Evolutionary conservation across 30 jellyfish, hydroid and myxozoan species (phyloP).

Genomic region (Aurelia aurita complex sp. Pacific): DNA sequence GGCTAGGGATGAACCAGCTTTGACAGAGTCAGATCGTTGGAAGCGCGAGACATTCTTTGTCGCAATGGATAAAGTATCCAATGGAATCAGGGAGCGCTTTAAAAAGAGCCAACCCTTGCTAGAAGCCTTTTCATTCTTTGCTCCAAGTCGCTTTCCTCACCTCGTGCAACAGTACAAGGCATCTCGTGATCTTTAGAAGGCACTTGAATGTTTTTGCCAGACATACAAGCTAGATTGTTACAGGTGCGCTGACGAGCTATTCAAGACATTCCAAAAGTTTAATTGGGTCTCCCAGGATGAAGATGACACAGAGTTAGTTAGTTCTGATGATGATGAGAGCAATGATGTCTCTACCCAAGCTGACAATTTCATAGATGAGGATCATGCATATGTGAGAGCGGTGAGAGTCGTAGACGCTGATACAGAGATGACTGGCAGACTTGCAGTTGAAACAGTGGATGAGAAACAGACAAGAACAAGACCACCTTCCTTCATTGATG

Average conservation of each 20-base stretch:
- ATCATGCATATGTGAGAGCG: constrained; percentile 18
- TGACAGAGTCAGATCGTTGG: constrained; percentile 35
- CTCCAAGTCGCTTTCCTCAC: constrained; percentile 44
- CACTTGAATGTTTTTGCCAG: constrained; percentile 14
- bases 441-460: constrained; percentile 21
- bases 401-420: constrained; percentile 19
- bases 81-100: constrained; percentile 52
- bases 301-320: constrained; percentile 3
- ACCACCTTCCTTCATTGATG: constrained; percentile 44
- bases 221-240: constrained; percentile 32
- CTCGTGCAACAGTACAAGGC: constrained; percentile 27
- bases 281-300: not conserved
- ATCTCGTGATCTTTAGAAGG: not conserved
- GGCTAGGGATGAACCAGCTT: constrained; percentile 38
- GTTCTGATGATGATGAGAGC: constrained; percentile 16
- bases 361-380: constrained; percentile 7
- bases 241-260: not conserved
- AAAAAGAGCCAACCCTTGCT: constrained; percentile 30
- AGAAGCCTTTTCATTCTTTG: constrained; percentile 21
- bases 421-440: constrained; percentile 26
- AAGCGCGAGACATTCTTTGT: constrained; percentile 51
- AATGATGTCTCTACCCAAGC: constrained; percentile 1
- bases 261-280: constrained; percentile 20
- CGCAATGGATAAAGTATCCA: constrained; percentile 55
- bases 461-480: constrained; percentile 21